Evolutionary conservation across 1,140 invertebrate species (phyloP).

Genomic region (Himalopsyche phryganea): DNA sequence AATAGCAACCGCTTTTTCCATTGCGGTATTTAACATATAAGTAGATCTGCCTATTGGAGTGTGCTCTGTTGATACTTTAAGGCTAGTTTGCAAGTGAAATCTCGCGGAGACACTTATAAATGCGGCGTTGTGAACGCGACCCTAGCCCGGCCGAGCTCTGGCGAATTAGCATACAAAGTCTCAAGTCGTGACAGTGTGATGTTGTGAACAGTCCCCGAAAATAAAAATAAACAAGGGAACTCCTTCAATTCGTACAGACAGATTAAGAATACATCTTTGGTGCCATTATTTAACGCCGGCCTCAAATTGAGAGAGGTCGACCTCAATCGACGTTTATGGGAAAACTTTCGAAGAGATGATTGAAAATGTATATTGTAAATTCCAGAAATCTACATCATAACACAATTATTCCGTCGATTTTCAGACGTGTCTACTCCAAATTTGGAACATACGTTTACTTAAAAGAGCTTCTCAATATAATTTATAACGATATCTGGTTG

Average conservation of each 20-base stretch:
- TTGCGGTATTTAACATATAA: too few relatives aligned
- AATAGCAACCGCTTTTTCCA: too few relatives aligned
- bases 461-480: too few relatives aligned
- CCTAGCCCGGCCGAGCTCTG: conserved; percentile 21
- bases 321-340: too few relatives aligned
- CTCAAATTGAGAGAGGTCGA: conserved; percentile 20
- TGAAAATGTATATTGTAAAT: too few relatives aligned
- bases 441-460: too few relatives aligned
- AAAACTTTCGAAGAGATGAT: too few relatives aligned
- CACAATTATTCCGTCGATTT: too few relatives aligned
- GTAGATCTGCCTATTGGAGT: too few relatives aligned
- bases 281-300: conserved; percentile 30
- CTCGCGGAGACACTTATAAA: conserved; percentile 14
- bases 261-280: conserved; percentile 2
- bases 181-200: conserved; percentile 30
- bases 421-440: too few relatives aligned
- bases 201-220: conserved; percentile 28
- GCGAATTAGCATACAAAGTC: conserved; percentile 33
- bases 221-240: neutral
- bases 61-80: neutral
- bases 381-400: too few relatives aligned
- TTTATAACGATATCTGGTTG: too few relatives aligned
- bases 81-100: conserved; percentile 33
- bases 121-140: conserved; percentile 25
- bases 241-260: conserved; percentile 11